Evolutionary conservation across 92 coral and sea anemone species (phyloP), one percentile per base, ranked within the genome.

Genomic region (Porites evermanni): DNA sequence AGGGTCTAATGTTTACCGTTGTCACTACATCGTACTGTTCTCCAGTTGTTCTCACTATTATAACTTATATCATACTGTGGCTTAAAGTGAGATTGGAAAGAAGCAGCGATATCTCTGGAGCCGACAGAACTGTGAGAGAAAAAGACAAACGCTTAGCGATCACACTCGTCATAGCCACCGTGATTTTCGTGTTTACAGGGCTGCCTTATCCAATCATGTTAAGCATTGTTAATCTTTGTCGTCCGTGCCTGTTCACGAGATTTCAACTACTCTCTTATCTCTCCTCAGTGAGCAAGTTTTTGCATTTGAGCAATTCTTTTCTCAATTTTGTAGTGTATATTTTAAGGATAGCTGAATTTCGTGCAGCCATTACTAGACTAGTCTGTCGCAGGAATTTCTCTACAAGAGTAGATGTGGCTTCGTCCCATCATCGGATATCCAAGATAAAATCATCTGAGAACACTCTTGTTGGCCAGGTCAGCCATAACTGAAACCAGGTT

Each of bases 81-180:
- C 10, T 77, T 29, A 77, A 17, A 18, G 81, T 77, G 1, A 77
- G 21, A 61, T 38, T 38, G 47, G 47, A 38, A 38, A 14, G 61
- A 2, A 61, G 12, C 21, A 61, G 69, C 53, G 18, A 61, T 20
- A 10, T 32, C n/a, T 13, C 29, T 59, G 81, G 69, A 24, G 20
- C 47, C 24, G 81, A 77, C 59, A 18, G 68, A 58, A 77, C 16
- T 44, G 6, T 38, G 47, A 59, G 81, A 38, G 52, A 77, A 77
- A 77, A 77, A 26, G 69, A 77, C 67, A 77, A 77, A 26, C 67
- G 81, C 13, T 50, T 89, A 19, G 92, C 92, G 2, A 74, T 85
- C 29, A 89, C 92, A 64, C 92, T 89, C 14, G 84, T 67, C 24
- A 89, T 89, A n/a, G 92, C 87, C 77, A 85, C 92, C 20, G 67